Conservation (phyloP, 2,797 vertebrate genomes). For the Melanotaenia nigrans region DNA sequence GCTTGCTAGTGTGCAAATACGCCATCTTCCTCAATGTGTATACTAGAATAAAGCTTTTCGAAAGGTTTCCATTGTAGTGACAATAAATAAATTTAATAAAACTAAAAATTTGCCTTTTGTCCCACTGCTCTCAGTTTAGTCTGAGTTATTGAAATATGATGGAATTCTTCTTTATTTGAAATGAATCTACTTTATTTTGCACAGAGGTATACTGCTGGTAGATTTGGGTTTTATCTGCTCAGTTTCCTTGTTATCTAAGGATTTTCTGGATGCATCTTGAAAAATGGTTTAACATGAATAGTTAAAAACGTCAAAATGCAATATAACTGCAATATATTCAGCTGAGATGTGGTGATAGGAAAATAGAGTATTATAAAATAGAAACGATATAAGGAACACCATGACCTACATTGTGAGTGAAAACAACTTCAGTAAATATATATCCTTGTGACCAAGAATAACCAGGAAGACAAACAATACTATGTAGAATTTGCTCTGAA, state of each 20-base stretch:
- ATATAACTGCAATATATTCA: background rate
- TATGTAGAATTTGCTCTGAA: conserved; percentile 44
- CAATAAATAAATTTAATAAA: too few relatives aligned
- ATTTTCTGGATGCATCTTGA: background rate
- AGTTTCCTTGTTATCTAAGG: background rate
- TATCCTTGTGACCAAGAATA: conserved; percentile 39
- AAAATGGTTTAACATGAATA: background rate
- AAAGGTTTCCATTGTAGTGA: too few relatives aligned
- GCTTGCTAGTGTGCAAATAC: too few relatives aligned
- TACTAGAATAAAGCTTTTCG: too few relatives aligned
- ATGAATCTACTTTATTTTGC: background rate
- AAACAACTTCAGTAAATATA: conserved; percentile 20
- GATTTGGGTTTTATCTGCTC: background rate
- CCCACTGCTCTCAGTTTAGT: too few relatives aligned
- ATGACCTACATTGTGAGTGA: background rate
- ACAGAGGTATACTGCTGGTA: too few relatives aligned
- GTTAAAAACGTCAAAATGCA: background rate
- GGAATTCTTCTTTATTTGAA: background rate
- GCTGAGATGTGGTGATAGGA: background rate
- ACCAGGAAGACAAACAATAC: conserved; percentile 26
- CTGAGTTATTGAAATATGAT: background rate
- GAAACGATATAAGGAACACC: background rate
- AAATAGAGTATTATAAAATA: background rate
- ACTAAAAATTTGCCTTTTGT: too few relatives aligned
- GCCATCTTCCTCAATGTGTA: too few relatives aligned